These are phyloP conservation scores for Ailurus styani DNA, from an alignment of 2,113 vertebrate genomes.

Conservation along the genomic window DNA sequence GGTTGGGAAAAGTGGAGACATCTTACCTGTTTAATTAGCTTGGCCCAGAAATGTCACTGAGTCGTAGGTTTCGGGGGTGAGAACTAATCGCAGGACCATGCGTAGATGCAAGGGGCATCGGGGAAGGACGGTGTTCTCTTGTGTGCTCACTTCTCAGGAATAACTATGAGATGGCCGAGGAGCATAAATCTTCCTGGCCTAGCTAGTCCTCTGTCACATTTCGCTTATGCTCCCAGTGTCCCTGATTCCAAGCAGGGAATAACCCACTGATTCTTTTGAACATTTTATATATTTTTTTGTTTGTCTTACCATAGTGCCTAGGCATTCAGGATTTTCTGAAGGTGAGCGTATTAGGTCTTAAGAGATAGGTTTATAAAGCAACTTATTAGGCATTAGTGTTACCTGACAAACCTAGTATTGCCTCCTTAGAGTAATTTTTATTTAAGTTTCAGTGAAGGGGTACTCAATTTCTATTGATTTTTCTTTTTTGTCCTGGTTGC, in stretches of 20 bases:
- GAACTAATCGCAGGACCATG: not conserved
- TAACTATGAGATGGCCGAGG: fast-evolving
- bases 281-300: not conserved
- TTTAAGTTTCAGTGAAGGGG: not conserved
- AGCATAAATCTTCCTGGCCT: not conserved
- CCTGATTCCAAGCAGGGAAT: too few relatives aligned
- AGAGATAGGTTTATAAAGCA: not conserved
- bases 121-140: not conserved
- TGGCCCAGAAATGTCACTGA: not conserved
- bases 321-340: not conserved
- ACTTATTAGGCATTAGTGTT: too few relatives aligned
- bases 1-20: not conserved
- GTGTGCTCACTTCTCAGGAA: not conserved
- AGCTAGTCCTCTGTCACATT: not conserved
- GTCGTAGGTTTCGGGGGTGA: not conserved
- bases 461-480: not conserved
- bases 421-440: not conserved
- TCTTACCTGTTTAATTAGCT: not conserved
- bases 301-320: not conserved
- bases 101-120: not conserved
- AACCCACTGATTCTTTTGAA: too few relatives aligned
- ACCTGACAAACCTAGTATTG: not conserved
- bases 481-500: not conserved
- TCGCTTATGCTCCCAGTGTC: not conserved
- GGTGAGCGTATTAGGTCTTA: not conserved